A percentile compares a stretch with the other conserved stretches of the same genome.
Evolutionary conservation across 2,113 vertebrate species (phyloP).

Genomic region (Willisornis vidua): DNA sequence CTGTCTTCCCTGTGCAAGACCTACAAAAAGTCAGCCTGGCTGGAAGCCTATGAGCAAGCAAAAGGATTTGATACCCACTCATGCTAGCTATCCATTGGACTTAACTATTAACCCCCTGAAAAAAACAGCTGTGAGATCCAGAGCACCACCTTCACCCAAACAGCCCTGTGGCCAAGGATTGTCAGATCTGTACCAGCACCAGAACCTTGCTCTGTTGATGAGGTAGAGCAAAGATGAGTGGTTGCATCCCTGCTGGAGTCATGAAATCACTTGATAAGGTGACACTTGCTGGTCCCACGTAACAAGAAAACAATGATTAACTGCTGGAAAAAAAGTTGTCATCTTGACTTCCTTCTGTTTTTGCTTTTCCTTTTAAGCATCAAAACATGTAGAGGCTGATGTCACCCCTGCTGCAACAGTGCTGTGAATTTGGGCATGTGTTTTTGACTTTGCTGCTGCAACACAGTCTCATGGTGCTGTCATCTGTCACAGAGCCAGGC

Average conservation of each 20-base stretch:
- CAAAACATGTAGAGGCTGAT: neutral
- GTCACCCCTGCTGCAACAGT: neutral
- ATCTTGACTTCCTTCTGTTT: neutral
- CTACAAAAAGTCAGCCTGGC: neutral
- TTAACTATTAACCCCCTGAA: neutral
- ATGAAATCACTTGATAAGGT: neutral
- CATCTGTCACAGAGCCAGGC: neutral
- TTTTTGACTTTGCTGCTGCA: neutral
- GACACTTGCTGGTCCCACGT: neutral
- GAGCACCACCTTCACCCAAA: neutral
- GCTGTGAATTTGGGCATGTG: neutral
- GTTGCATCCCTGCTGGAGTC: neutral
- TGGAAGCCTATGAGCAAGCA: neutral
- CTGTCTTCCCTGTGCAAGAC: neutral
- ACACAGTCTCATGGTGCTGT: neutral
- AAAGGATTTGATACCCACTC: neutral
- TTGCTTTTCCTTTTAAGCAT: neutral
- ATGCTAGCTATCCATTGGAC: neutral
- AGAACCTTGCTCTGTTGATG: neutral
- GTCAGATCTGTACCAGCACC: neutral
- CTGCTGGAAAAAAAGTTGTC: neutral
- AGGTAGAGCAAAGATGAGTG: neutral
- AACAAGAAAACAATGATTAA: conserved; percentile 18
- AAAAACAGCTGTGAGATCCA: neutral
- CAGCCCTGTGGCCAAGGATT: neutral